phyloP scores from a whole-genome alignment of 2,888 invertebrate genomes.

The Bombylius discolor region DNA sequence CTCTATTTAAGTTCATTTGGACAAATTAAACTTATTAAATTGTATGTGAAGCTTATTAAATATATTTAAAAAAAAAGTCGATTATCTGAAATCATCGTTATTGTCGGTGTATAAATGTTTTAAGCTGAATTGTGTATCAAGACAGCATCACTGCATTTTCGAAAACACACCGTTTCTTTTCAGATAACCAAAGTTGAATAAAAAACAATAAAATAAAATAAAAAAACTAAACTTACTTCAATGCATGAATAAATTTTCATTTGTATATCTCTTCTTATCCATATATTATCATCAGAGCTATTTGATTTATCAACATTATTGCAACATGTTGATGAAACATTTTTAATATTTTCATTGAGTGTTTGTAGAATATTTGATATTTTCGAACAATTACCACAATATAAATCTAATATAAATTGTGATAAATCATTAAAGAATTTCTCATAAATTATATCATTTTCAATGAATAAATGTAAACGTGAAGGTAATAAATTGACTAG shows the following conservation, averaged over 20 bases:
- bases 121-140: too few species aligned
- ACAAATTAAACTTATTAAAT: neutral
- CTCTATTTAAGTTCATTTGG: neutral
- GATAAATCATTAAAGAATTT: slow-evolving; percentile 32
- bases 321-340: slow-evolving; percentile 24
- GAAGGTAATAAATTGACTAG: slow-evolving; percentile 37
- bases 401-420: slow-evolving; percentile 31
- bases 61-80: too few species aligned
- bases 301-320: slow-evolving; percentile 35
- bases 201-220: too few species aligned
- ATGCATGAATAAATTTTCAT: slow-evolving; percentile 46
- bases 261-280: slow-evolving; percentile 40
- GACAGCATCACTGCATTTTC: too few species aligned
- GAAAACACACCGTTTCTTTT: too few species aligned
- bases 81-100: too few species aligned
- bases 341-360: slow-evolving; percentile 25
- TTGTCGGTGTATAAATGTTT: too few species aligned
- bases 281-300: slow-evolving; percentile 33
- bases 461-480: slow-evolving; percentile 23
- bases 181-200: too few species aligned
- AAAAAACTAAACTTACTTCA: slow-evolving; percentile 39
- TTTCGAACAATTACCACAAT: slow-evolving; percentile 22
- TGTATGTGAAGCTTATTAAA: too few species aligned
- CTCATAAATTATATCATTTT: slow-evolving; percentile 32
- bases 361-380: slow-evolving; percentile 24